Evolutionary conservation across 2,888 invertebrate species (phyloP), one percentile per base, ranked within the genome.

Genomic region (Dioctria rufipes): DNA sequence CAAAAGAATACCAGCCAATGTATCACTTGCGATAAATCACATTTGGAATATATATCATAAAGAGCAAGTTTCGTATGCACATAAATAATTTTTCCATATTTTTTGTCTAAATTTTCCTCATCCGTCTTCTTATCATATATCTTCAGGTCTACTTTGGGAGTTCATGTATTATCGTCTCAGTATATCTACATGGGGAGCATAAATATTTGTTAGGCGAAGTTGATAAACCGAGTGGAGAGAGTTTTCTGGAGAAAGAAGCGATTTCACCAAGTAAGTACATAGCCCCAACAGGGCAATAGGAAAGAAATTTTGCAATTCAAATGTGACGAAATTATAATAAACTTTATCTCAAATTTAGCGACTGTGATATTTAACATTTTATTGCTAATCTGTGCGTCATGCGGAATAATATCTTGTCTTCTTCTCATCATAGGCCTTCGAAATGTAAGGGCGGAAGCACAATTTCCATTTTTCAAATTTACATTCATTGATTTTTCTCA

Each of bases 351-450:
- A 37, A 54, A 69, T 66, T 60, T 78, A 95, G 95, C 92, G n/a
- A 93, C 94, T 43, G 92, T 95, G 85, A 90, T 92, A 82, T 92
- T 95, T 87, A 93, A 93, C 87, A 91, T 94, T 82, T 90, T 92
- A 40, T 90, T 94, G 81, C 90, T 95, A 85, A 90, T 91, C 49
- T 93, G 93, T 87, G 94, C 95, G 73, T 90, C 92, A 4, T 89
- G 92, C 83, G 95, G 95, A 4, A 91, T 95, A 69, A 83, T 94
- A 42, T 91, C 94, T 11, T 94, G 94, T 73, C 85, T 92, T 6
- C 87, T 95, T 61, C 90, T 95, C 78, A 89, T 94, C 75, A 88
- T 92, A 81, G 95, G 95, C 83, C 90, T 95, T 63, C 92, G 92
- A 84, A 93, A 92, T 92, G 95, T 95, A 90, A 90, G 89, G 86